These are phyloP conservation scores for Eugnorisma glareosa DNA, from an alignment of 2,888 invertebrate genomes.

Conservation along the genomic window DNA sequence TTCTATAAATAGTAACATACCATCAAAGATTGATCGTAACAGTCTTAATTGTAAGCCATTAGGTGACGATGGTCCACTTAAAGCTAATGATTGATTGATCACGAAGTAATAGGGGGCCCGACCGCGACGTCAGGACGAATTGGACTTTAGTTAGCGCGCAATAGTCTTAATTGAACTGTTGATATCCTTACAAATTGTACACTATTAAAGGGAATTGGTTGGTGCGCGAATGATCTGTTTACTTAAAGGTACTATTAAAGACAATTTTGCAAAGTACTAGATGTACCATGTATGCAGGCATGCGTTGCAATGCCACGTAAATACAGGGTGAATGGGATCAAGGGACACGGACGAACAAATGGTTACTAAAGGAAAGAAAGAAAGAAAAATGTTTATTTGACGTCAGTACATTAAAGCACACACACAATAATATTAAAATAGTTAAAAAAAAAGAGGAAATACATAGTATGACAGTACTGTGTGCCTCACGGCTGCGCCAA, in stretches of 20 bases:
- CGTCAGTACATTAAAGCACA: too few relatives aligned
- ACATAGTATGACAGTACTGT: too few relatives aligned
- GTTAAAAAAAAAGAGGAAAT: too few relatives aligned
- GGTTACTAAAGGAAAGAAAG: too few relatives aligned
- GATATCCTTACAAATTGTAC: conserved; percentile 17
- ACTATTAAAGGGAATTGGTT: conserved; percentile 8
- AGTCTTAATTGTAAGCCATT: conserved; percentile 7
- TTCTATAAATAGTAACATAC: neutral
- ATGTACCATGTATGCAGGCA: neutral
- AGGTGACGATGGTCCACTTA: conserved; percentile 39
- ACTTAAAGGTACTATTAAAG: neutral
- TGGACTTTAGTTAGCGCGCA: conserved; percentile 28
- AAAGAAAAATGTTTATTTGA: too few relatives aligned
- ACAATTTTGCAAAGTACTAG: neutral
- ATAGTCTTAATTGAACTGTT: conserved; percentile 42
- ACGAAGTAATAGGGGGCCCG: conserved; percentile 21
- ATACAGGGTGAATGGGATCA: too few relatives aligned
- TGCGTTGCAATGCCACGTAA: too few relatives aligned
- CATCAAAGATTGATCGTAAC: conserved; percentile 5
- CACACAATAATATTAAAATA: too few relatives aligned
- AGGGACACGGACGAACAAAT: too few relatives aligned
- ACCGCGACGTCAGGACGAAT: conserved; percentile 13
- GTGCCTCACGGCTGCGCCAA: too few relatives aligned
- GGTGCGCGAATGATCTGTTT: neutral
- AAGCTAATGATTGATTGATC: conserved; percentile 35